phyloP scores from a whole-genome alignment of 2,888 invertebrate genomes.

The Drosophila macrothrix region DNA sequence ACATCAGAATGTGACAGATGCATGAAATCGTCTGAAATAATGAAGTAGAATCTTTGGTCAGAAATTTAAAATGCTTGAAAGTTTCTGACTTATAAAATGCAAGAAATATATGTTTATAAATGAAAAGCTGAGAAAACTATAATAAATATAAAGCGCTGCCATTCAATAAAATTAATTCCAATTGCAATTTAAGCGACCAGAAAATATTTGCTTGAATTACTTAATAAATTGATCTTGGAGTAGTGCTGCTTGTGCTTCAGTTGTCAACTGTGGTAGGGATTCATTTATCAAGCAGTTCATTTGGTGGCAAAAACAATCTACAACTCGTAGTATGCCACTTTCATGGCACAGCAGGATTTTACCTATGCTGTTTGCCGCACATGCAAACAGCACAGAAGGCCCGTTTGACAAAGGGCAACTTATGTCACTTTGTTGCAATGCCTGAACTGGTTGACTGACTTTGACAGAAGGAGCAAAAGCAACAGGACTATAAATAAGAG shows the following conservation, averaged over 20 bases:
- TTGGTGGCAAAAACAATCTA: slow-evolving; percentile 48
- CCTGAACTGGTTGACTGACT: slow-evolving; percentile 60
- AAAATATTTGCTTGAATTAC: slow-evolving; percentile 31
- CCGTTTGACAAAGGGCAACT: slow-evolving; percentile 35
- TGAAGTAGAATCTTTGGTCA: not conserved
- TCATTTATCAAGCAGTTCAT: slow-evolving; percentile 57
- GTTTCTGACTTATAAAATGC: not conserved
- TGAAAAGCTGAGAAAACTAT: not conserved
- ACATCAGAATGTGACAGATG: not conserved
- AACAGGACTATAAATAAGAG: slow-evolving; percentile 66
- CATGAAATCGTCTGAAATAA: not conserved
- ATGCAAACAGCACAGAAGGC: slow-evolving; percentile 39
- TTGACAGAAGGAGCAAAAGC: slow-evolving; percentile 49
- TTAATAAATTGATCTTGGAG: slow-evolving; percentile 20
- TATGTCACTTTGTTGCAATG: slow-evolving; percentile 58
- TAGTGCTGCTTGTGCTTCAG: slow-evolving; percentile 10
- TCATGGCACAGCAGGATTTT: slow-evolving; percentile 35
- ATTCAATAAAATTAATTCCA: not conserved
- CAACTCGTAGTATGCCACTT: slow-evolving; percentile 25
- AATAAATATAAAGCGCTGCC: not conserved
- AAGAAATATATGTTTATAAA: not conserved
- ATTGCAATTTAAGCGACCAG: slow-evolving; percentile 15
- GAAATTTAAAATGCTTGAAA: not conserved
- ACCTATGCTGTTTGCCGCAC: slow-evolving; percentile 55
- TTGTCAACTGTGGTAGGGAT: slow-evolving; percentile 43